Percentiles rank a stretch among this genome's conserved stretches.
These are phyloP conservation scores for Drosophila sordidapex DNA, from an alignment of 2,888 invertebrate species.

Conservation along the genomic window DNA sequence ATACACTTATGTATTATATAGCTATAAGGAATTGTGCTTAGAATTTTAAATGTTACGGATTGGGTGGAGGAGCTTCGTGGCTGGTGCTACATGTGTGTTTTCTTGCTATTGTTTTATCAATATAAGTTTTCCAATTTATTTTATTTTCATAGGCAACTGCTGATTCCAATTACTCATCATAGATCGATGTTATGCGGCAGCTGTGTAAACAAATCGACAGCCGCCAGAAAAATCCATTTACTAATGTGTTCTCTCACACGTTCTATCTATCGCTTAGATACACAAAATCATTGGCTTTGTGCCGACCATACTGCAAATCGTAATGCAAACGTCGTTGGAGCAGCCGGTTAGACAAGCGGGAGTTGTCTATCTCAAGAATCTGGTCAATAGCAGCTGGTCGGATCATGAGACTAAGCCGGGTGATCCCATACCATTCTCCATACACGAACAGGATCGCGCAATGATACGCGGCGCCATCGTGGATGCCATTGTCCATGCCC, in stretches of 20 bases:
- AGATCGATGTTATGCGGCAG: constrained; percentile 39
- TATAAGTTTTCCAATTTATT: constrained; percentile 19
- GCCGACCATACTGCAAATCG: constrained; percentile 95
- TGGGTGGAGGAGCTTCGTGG: constrained; percentile 21
- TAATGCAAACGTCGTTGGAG: constrained; percentile 95
- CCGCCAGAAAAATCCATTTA: constrained; percentile 25
- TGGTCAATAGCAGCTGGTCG: constrained; percentile 95
- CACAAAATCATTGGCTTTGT: constrained; percentile 98
- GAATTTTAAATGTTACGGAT: constrained; percentile 61
- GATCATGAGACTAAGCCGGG: constrained; percentile 91
- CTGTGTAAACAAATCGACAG: constrained; percentile 68
- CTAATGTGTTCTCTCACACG: constrained; percentile 25
- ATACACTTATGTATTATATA: constrained; percentile 1
- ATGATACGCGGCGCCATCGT: constrained; percentile 96
- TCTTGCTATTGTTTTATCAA: constrained; percentile 57
- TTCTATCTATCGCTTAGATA: constrained; percentile 86
- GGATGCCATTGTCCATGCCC: constrained; percentile 97
- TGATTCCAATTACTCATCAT: constrained; percentile 48
- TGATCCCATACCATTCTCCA: constrained; percentile 91
- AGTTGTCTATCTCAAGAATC: constrained; percentile 98
- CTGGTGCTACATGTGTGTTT: constrained; percentile 24
- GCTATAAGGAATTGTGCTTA: constrained; percentile 42
- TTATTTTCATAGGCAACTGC: constrained; percentile 27
- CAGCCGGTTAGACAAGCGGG: constrained; percentile 98
- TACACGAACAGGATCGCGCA: constrained; percentile 98